These are phyloP conservation scores for Sitta carolinensis DNA, from an alignment of 2,797 vertebrate genomes.

Conservation along the genomic window DNA sequence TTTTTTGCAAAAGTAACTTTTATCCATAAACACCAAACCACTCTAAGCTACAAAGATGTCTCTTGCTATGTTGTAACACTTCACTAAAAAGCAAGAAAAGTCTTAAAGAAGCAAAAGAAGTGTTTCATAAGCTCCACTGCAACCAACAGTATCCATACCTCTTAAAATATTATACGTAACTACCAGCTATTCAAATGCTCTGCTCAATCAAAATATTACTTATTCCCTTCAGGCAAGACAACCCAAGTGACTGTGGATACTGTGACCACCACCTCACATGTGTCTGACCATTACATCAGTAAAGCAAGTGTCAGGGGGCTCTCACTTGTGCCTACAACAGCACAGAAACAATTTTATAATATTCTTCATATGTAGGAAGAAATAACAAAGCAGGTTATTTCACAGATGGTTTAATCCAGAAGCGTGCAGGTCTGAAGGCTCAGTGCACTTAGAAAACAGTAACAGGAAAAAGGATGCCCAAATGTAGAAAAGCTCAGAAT, in stretches of 20 bases:
- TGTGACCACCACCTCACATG: background rate
- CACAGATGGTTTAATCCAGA: background rate
- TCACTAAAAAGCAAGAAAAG: background rate
- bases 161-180: background rate
- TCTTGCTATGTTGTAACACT: background rate
- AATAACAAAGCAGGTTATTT: background rate
- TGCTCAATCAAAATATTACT: background rate
- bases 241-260: background rate
- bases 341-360: background rate
- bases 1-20: background rate
- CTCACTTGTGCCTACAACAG: background rate
- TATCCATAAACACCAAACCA: background rate
- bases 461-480: background rate
- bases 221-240: background rate
- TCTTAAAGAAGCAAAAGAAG: background rate
- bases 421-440: background rate
- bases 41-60: background rate
- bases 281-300: background rate
- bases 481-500: background rate
- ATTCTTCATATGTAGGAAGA: fast-evolving
- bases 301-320: background rate
- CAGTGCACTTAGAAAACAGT: background rate
- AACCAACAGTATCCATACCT: background rate
- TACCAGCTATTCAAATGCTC: background rate
- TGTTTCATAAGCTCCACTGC: background rate